A percentile compares a stretch with the other conserved stretches of the same genome.
Conservation (phyloP, 1,140 invertebrate genomes). For the Episyrphus balteatus region DNA sequence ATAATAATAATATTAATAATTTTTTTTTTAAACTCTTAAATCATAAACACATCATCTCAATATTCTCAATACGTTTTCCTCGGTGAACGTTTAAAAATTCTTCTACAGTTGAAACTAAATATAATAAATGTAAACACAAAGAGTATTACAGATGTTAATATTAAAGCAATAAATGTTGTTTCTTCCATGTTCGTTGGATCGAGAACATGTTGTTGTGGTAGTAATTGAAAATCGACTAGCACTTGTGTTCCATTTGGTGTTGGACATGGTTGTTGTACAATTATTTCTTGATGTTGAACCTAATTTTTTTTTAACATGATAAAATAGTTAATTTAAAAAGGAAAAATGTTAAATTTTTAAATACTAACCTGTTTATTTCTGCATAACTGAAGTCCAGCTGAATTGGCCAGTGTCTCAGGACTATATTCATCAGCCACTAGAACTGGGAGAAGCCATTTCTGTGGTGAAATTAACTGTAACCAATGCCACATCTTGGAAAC, state of each 20-base stretch:
- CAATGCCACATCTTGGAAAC: constrained; percentile 53
- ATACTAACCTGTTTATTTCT: constrained; percentile 51
- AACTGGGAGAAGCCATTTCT: constrained; percentile 60
- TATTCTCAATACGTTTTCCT: no score
- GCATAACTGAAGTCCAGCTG: constrained; percentile 43
- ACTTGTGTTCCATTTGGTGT: constrained; percentile 63
- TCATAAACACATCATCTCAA: no score
- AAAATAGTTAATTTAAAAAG: constrained; percentile 3
- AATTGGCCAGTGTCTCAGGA: constrained; percentile 47
- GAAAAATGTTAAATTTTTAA: constrained; percentile 1
- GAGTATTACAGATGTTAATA: constrained; percentile 46
- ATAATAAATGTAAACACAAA: constrained; percentile 45
- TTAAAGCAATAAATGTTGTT: constrained; percentile 43
- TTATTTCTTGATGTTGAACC: constrained; percentile 70
- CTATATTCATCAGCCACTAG: constrained; percentile 56
- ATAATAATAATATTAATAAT: no score
- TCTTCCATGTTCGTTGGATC: constrained; percentile 40
- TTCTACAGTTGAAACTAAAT: constrained; percentile 48
- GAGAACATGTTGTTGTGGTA: constrained; percentile 37
- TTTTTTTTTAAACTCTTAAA: no score
- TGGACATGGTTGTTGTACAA: constrained; percentile 66
- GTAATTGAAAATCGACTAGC: constrained; percentile 46
- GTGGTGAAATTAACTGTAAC: constrained; percentile 58
- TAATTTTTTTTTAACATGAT: no score
- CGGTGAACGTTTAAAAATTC: constrained; percentile 4